A percentile compares a stretch with the other conserved stretches of the same genome.
Conservation (phyloP, 1,140 invertebrate species). For the Pseudomyrmex concolor region DNA sequence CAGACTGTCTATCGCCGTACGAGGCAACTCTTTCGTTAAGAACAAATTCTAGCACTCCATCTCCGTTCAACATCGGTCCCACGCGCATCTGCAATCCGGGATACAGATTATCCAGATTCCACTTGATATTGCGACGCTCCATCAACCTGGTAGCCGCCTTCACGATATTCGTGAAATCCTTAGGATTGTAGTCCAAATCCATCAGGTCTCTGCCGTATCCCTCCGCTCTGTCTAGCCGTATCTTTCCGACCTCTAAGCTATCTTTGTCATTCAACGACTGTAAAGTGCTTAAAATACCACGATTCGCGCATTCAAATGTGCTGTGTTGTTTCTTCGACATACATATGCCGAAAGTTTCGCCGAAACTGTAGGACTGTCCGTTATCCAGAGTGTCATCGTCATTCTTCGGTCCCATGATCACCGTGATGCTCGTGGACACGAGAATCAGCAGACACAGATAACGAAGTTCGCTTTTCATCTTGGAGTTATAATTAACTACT, state of each 20-base stretch:
- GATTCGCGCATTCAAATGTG: constrained; percentile 87
- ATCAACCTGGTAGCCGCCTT: constrained; percentile 90
- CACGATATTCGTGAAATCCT: constrained; percentile 89
- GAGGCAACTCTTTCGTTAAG: constrained; percentile 86
- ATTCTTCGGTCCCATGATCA: constrained; percentile 77
- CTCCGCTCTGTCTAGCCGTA: constrained; percentile 77
- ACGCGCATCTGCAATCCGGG: constrained; percentile 90
- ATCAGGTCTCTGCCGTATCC: constrained; percentile 78
- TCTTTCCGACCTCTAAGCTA: constrained; percentile 86
- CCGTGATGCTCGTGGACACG: constrained; percentile 74
- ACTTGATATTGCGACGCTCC: constrained; percentile 89
- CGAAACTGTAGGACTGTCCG: constrained; percentile 73
- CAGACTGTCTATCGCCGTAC: constrained; percentile 77
- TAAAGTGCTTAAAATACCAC: constrained; percentile 88
- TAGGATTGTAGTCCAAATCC: constrained; percentile 89
- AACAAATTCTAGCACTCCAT: constrained; percentile 90
- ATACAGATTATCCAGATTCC: constrained; percentile 89
- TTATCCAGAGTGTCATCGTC: constrained; percentile 7
- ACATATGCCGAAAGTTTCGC: constrained; percentile 74
- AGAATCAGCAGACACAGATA: constrained; percentile 70
- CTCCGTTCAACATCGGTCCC: constrained; percentile 87
- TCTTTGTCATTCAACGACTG: constrained; percentile 88
- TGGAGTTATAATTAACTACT: neutral
- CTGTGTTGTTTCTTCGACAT: constrained; percentile 74
- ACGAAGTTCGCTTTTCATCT: constrained; percentile 74